Evolutionary conservation across 2,888 invertebrate species (phyloP), one percentile per base, ranked within the genome.

Genomic region (Pinctada fucata): DNA sequence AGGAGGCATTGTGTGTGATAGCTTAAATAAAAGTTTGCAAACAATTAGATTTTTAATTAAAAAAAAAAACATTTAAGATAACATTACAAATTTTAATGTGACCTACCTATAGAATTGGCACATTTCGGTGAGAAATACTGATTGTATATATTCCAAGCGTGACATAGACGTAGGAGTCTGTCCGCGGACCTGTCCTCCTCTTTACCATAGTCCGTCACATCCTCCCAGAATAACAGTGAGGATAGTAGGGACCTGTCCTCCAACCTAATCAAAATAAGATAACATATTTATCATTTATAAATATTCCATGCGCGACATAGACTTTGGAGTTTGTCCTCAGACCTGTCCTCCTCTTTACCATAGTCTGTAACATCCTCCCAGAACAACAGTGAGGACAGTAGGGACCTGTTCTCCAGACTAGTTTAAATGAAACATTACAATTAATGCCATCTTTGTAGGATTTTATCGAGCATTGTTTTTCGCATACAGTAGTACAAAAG

Each of bases 321-420:
- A 5, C 91, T 81, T 48, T 92, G 88, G 75, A 92, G 85, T 63
- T 92, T 85, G 78, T 92, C 92, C 8, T 89, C 88, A 4, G 90
- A 88, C 64, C 89, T 83, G 77, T 90, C 90, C 82, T 92, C 91
- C 8, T 87, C 88, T 31, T 85, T 86, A 2, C 90, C 90, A 79
- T 91, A 92, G 76, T 92, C 91, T 16, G 88, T 88, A 45, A 92
- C 92, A 81, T 91, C 91, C 82, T 92, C 89, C 91, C 91, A 92
- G 84, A 92, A 92, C 78, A 90, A 69, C 76, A 92, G 83, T 52
- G 82, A 87, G 13, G 88, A 86, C 77, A 91, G 75, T 73, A 90
- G 81, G 0, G 78, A 71, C 49, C 78, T 80, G 77, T 90, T 85
- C 3, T 81, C 83, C 52, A 86, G 83, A 73, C 89, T 90, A 80